Evolutionary conservation across 2,888 invertebrate genomes (phyloP).

Genomic region (Himalopsyche tibetana): DNA sequence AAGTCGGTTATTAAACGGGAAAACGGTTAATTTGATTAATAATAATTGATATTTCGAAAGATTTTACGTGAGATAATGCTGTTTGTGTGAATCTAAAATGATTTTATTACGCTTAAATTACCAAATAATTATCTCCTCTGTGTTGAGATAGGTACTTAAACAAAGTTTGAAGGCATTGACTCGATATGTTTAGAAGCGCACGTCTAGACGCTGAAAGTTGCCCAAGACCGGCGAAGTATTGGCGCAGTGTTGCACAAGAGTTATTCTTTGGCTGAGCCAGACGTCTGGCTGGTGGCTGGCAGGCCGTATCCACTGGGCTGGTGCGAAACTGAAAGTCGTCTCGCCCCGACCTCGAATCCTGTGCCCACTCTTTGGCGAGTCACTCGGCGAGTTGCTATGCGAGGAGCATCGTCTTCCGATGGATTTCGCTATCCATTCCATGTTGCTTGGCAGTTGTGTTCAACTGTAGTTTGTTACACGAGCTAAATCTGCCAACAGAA

Average conservation of each 20-base stretch:
- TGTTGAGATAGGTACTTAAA: no score
- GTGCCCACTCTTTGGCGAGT: conserved; percentile 31
- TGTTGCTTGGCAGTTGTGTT: not conserved
- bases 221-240: conserved; percentile 24
- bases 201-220: conserved; percentile 36
- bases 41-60: no score
- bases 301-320: not conserved
- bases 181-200: conserved; percentile 15
- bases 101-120: no score
- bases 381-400: conserved; percentile 14
- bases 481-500: no score
- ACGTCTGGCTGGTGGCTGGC: conserved; percentile 40
- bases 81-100: no score
- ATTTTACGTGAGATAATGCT: no score
- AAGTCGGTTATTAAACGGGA: no score
- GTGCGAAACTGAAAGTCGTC: conserved; percentile 37
- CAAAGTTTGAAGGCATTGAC: not conserved
- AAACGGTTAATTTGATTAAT: no score
- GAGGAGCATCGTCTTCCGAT: conserved; percentile 20
- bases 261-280: conserved; percentile 7
- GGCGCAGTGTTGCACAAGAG: conserved; percentile 39
- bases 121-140: no score
- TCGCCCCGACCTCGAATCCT: conserved; percentile 38
- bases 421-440: conserved; percentile 5
- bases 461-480: not conserved